Evolutionary conservation across 2,888 invertebrate species (phyloP).

Genomic region (Clepsis dumicolana): DNA sequence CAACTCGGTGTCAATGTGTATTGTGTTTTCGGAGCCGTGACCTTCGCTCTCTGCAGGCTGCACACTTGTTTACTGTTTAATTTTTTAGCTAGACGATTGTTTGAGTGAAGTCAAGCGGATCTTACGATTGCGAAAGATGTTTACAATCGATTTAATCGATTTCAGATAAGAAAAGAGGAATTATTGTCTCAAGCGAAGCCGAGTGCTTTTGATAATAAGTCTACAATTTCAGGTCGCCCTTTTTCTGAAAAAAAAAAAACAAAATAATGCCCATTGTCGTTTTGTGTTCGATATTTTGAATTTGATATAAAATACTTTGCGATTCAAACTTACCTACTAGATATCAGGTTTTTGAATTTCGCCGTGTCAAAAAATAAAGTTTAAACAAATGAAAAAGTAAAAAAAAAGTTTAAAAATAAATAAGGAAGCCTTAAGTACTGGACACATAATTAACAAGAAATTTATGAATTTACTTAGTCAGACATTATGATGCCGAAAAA

Average conservation of each 20-base stretch:
- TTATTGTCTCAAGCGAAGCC: too few relatives aligned
- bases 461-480: neutral
- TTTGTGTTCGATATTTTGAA: too few relatives aligned
- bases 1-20: too few relatives aligned
- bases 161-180: neutral
- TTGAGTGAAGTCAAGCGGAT: neutral
- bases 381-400: neutral
- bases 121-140: neutral
- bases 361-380: neutral
- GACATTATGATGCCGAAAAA: neutral
- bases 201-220: too few relatives aligned
- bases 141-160: neutral
- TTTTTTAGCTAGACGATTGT: conserved; percentile 2
- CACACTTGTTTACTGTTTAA: neutral
- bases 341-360: too few relatives aligned
- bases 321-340: too few relatives aligned
- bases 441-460: neutral
- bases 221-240: too few relatives aligned
- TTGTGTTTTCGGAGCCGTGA: conserved; percentile 1
- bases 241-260: too few relatives aligned
- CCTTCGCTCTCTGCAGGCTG: neutral
- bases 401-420: neutral
- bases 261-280: too few relatives aligned
- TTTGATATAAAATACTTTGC: too few relatives aligned
- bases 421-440: neutral